Conservation (phyloP, 2,797 vertebrate genomes). For the Scarus forsteni region DNA sequence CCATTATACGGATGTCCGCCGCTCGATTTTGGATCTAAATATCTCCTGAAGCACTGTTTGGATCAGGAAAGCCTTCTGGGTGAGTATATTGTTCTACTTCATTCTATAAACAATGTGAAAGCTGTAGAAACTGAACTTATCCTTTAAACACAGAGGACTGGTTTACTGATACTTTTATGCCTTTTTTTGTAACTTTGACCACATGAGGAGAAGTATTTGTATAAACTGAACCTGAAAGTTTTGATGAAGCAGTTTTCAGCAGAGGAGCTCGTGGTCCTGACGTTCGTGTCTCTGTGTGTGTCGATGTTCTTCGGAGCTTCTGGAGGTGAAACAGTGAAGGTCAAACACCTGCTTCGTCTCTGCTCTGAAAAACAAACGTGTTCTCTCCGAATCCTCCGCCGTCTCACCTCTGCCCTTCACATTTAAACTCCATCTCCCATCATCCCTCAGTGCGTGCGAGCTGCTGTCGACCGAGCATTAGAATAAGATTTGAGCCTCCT, state of each 20-base stretch:
- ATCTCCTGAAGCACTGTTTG: no score
- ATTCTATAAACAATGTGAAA: no score
- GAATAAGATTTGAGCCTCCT: slow-evolving; percentile 64
- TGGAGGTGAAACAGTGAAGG: not conserved
- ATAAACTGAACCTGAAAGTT: not conserved
- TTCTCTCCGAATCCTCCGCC: not conserved
- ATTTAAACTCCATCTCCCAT: slow-evolving; percentile 20
- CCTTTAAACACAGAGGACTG: no score
- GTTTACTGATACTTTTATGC: not conserved
- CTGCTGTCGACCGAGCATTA: slow-evolving; percentile 52
- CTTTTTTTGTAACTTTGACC: not conserved
- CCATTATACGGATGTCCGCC: no score
- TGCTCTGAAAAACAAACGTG: not conserved
- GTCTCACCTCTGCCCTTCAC: slow-evolving; percentile 7
- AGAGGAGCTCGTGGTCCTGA: not conserved
- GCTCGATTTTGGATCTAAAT: no score
- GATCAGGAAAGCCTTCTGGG: no score
- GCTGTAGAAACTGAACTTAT: no score
- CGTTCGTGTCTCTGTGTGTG: not conserved
- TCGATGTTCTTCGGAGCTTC: not conserved
- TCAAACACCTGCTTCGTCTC: not conserved
- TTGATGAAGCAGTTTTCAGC: not conserved
- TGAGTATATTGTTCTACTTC: no score
- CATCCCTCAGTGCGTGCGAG: slow-evolving; percentile 21
- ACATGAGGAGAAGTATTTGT: not conserved